phyloP scores from a whole-genome alignment of 1,140 invertebrate species.

The Carposina sasakii region DNA sequence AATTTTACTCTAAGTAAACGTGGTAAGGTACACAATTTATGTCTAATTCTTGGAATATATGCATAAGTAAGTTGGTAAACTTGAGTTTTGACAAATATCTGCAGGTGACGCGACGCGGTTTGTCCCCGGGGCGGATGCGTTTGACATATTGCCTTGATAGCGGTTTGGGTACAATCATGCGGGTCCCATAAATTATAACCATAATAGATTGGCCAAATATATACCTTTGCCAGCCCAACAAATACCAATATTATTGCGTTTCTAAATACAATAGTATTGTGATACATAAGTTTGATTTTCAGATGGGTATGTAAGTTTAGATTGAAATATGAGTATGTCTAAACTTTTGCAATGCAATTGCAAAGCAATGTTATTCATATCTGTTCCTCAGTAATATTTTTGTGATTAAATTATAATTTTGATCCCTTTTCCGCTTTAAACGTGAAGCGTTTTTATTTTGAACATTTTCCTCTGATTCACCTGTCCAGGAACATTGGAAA shows the following conservation, averaged over 20 bases:
- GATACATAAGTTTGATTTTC: no score
- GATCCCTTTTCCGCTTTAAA: background rate
- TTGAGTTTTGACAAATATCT: conserved; percentile 67
- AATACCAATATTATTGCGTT: conserved; percentile 8
- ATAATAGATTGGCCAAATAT: no score
- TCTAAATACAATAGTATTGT: background rate
- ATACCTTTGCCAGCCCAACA: conserved; percentile 21
- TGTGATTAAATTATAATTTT: background rate
- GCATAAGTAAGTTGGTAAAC: conserved; percentile 32
- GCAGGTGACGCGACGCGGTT: conserved; percentile 60
- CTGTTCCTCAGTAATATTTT: background rate
- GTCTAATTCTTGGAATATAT: background rate
- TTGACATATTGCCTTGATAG: conserved; percentile 67
- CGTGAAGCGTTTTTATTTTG: background rate
- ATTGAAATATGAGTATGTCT: background rate
- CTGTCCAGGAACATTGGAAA: background rate
- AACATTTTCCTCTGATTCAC: background rate
- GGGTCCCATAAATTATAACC: conserved; percentile 51
- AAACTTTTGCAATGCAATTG: background rate
- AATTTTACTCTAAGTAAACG: no score
- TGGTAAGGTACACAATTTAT: conserved; percentile 26
- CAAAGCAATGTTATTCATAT: background rate
- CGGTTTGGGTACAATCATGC: conserved; percentile 46
- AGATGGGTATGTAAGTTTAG: background rate
- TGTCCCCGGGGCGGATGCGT: conserved; percentile 56